Conservation (phyloP, 2,797 vertebrate genomes). For the Echeneis naucrates region DNA sequence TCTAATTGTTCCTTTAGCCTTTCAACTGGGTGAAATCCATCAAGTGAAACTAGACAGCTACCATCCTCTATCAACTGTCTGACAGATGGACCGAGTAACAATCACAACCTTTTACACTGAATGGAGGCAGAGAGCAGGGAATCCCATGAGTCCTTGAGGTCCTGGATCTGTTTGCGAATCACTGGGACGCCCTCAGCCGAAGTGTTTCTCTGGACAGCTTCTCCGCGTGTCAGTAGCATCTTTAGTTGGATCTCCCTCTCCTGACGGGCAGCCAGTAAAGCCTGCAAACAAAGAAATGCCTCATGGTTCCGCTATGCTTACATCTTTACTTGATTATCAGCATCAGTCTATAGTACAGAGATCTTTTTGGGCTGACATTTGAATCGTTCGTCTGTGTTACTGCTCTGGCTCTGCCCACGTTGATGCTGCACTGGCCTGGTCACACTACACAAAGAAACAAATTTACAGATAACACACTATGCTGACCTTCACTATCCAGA, state of each 20-base stretch:
- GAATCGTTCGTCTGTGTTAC: background rate
- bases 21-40: constrained; percentile 55
- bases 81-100: constrained; percentile 31
- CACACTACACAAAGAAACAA: background rate
- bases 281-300: constrained; percentile 76
- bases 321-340: background rate
- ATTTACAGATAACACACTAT: background rate
- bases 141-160: constrained; percentile 94
- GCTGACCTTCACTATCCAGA: background rate
- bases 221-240: constrained; percentile 93
- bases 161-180: constrained; percentile 92
- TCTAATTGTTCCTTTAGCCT: constrained; percentile 46
- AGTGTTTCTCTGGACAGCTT: constrained; percentile 95
- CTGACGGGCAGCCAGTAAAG: constrained; percentile 90
- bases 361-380: background rate
- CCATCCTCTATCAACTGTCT: constrained; percentile 36
- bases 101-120: constrained; percentile 93
- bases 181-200: constrained; percentile 91
- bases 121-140: constrained; percentile 92
- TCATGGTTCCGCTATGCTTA: background rate
- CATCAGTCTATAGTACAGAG: background rate
- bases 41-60: constrained; percentile 51
- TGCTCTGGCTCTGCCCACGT: background rate
- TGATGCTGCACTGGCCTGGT: background rate
- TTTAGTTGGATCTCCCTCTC: constrained; percentile 98